Evolutionary conservation across 2,797 vertebrate genomes (phyloP).

Genomic region (Xenops minutus): DNA sequence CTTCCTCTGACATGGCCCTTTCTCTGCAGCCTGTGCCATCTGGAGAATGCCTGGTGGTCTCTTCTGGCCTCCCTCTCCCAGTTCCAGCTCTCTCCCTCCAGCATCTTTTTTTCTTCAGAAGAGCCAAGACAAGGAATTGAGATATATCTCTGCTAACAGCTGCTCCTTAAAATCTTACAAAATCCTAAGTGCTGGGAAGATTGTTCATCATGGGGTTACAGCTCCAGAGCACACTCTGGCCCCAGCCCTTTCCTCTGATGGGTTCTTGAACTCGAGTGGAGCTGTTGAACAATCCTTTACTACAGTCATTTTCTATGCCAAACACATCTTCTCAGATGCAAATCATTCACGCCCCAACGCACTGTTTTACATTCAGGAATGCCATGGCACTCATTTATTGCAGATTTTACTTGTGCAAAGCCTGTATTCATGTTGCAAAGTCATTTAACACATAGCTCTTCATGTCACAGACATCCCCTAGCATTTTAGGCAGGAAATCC

Average conservation of each 20-base stretch:
- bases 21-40: neutral
- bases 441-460: neutral
- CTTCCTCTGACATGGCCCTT: neutral
- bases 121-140: neutral
- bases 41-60: neutral
- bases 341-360: slow-evolving; percentile 16
- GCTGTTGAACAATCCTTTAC: neutral
- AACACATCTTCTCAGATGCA: neutral
- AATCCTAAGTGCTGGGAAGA: neutral
- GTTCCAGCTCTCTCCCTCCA: neutral
- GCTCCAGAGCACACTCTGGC: neutral
- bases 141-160: neutral
- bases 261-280: neutral
- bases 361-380: slow-evolving; percentile 24
- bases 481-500: neutral
- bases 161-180: neutral
- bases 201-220: neutral
- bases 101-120: neutral
- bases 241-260: neutral
- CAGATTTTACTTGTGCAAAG: slow-evolving; percentile 2
- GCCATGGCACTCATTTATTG: neutral
- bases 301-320: neutral
- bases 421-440: neutral
- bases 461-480: neutral
- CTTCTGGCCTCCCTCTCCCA: neutral